These are phyloP conservation scores for Rhyacophila evoluta DNA, from an alignment of 2,888 invertebrate species.

Conservation along the genomic window DNA sequence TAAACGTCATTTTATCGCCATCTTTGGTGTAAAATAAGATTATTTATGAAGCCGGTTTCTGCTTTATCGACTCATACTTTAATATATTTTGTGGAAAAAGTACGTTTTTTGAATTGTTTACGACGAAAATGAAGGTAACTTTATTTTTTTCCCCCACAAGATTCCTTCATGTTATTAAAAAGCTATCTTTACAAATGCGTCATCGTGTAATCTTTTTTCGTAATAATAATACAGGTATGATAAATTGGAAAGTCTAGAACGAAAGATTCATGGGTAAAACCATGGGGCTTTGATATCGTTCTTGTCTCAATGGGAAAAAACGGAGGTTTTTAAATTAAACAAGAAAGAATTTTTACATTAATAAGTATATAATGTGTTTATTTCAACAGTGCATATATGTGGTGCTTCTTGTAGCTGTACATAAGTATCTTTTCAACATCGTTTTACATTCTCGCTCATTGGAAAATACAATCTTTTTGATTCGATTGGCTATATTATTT, in stretches of 20 bases:
- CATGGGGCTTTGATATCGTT: too few relatives aligned
- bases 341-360: conserved; percentile 35
- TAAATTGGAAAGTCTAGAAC: too few relatives aligned
- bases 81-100: too few relatives aligned
- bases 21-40: neutral
- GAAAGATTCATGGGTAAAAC: too few relatives aligned
- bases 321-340: neutral
- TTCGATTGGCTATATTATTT: conserved; percentile 28
- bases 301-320: neutral
- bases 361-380: conserved; percentile 52
- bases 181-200: too few relatives aligned
- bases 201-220: too few relatives aligned
- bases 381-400: conserved; percentile 54
- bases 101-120: too few relatives aligned
- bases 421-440: conserved; percentile 25
- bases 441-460: conserved; percentile 36
- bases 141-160: too few relatives aligned
- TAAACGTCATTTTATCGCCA: neutral
- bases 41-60: neutral
- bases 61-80: neutral
- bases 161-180: too few relatives aligned
- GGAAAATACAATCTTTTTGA: conserved; percentile 45
- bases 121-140: too few relatives aligned
- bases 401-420: conserved; percentile 44
- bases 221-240: too few relatives aligned